phyloP scores from a whole-genome alignment of 2,888 invertebrate genomes.

The Euplexia lucipara region DNA sequence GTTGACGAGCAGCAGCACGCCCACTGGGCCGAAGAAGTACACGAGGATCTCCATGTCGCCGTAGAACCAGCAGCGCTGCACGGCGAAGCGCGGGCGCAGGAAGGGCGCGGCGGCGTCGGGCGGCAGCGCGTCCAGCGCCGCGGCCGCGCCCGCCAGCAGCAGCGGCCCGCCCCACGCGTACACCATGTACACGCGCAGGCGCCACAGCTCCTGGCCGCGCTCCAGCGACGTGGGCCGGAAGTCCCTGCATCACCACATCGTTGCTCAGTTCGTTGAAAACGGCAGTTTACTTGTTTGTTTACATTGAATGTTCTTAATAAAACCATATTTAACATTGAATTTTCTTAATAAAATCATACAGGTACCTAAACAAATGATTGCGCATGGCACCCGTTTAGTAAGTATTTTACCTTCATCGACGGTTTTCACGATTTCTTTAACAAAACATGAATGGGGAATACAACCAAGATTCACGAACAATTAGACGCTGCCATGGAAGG shows the following conservation, averaged over 20 bases:
- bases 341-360: too few species aligned
- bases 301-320: too few species aligned
- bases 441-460: too few species aligned
- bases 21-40: slow-evolving; percentile 96
- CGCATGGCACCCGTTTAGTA: too few species aligned
- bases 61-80: slow-evolving; percentile 95
- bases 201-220: slow-evolving; percentile 95
- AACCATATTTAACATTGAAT: too few species aligned
- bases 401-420: too few species aligned
- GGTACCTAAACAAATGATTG: too few species aligned
- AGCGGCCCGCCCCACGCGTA: slow-evolving; percentile 97
- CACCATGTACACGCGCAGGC: slow-evolving; percentile 94
- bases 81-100: slow-evolving; percentile 95
- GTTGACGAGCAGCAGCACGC: slow-evolving; percentile 94
- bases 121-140: slow-evolving; percentile 93
- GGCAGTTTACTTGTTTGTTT: too few species aligned
- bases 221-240: slow-evolving; percentile 96
- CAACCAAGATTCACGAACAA: too few species aligned
- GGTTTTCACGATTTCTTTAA: too few species aligned
- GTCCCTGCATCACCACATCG: slow-evolving; percentile 90
- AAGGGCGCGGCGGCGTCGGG: slow-evolving; percentile 90
- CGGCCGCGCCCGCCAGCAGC: slow-evolving; percentile 94
- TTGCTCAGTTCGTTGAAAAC: not conserved
- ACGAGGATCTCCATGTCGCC: slow-evolving; percentile 95
- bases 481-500: too few species aligned